Base-by-base conservation (phyloP, 64 coral and sea anemone genomes). In the Actinia equina region DNA sequence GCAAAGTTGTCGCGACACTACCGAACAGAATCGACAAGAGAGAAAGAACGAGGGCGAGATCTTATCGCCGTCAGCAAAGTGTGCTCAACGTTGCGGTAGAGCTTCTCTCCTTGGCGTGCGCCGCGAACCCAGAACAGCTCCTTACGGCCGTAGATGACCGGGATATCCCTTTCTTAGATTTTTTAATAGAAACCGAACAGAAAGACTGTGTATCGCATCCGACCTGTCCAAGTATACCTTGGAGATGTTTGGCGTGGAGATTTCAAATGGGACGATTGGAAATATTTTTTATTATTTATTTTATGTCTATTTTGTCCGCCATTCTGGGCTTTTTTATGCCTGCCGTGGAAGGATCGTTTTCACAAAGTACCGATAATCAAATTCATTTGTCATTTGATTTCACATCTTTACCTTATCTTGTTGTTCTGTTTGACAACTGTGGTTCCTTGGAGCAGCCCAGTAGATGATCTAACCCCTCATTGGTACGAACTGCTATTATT, bases 311-410 rank as follows among this genome's bases (percentile, higher is more conserved):
- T 99, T 18, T 93, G 91, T 64, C 97, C 97, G 11, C 90, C 91
- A 27, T 43, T 95, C 17, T 99, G 97, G 97, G 97, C 87, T 0
- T 95, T 90, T 88, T 82, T 99, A 16, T 99, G 93, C 43, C 53
- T 99, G n/a, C 97, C 97, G 3, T 99, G 97, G 97, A 99, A 95
- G n/a, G 91, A 91, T 76, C 91, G 90, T 27, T 95, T 95, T 59
- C 91, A 93, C 78, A 95, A 95, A 67, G 89, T 99, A 43, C 97
- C 97, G 0, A 95, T 99, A 11, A 95, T 99, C 41, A 99, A 99
- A 79, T 99, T 99, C 65, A 95, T 99, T 44, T 93, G 97, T 59
- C 97, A 99, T 62, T 83, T 99, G 23, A 95, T 99, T 9, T 99
- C 97, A 25, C 97, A 99, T 82, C 85, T 99, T 5, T 99, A 99